Conservation (phyloP, 2,113 vertebrate genomes). For the Phaethon lepturus region DNA sequence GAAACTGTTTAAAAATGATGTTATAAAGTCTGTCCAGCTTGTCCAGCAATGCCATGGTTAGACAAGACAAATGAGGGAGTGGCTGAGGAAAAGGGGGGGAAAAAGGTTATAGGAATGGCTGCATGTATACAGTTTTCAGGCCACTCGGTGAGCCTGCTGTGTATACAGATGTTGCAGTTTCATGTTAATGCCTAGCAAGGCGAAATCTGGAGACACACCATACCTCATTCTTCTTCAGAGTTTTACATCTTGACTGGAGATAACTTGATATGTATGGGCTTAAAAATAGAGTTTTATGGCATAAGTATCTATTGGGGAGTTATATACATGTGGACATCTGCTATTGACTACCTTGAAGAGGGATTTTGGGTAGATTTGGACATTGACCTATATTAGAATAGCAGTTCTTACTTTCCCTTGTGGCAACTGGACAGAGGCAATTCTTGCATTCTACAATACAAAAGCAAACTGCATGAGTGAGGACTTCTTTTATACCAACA, state of each 20-base stretch:
- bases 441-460: not conserved
- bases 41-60: not conserved
- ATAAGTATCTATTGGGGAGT: not conserved
- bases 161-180: not conserved
- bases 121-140: not conserved
- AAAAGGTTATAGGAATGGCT: not conserved
- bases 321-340: not conserved
- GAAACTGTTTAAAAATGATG: not conserved
- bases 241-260: not conserved
- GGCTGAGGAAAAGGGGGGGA: not conserved
- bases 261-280: not conserved
- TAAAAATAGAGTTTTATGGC: not conserved
- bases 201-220: not conserved
- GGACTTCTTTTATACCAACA: not conserved
- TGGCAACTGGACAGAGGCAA: not conserved
- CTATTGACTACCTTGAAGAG: not conserved
- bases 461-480: not conserved
- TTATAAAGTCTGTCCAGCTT: not conserved
- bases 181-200: not conserved
- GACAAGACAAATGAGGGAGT: not conserved
- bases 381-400: not conserved
- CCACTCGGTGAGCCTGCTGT: not conserved
- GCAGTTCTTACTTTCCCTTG: not conserved
- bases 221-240: not conserved
- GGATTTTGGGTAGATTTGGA: not conserved